Conservation (phyloP, 2,888 invertebrate species). For the Oegoconia quadripuncta region DNA sequence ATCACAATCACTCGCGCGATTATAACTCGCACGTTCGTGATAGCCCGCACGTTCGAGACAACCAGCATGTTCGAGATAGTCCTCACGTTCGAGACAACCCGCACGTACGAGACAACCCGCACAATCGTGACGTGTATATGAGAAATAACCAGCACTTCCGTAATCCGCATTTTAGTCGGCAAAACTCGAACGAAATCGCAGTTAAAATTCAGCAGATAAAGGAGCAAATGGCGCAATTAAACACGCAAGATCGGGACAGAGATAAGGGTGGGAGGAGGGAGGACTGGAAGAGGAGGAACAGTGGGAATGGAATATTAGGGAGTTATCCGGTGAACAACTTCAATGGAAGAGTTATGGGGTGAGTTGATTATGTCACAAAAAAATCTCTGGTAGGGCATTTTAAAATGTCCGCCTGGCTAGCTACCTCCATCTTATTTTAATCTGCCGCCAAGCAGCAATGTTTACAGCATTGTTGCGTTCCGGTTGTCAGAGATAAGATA, state of each 20-base stretch:
- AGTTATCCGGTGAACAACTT: constrained; percentile 41
- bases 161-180: constrained; percentile 7
- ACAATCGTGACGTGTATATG: too few species aligned
- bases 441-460: too few species aligned
- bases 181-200: constrained; percentile 42
- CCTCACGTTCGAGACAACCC: not conserved
- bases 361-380: constrained; percentile 13
- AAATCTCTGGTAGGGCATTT: too few species aligned
- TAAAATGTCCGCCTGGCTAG: too few species aligned
- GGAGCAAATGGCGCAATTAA: constrained; percentile 49
- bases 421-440: too few species aligned
- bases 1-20: constrained; percentile 1
- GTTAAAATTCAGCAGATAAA: constrained; percentile 58
- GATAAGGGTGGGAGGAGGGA: constrained; percentile 20
- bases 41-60: not conserved
- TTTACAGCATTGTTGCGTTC: too few species aligned
- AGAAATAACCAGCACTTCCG: not conserved
- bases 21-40: not conserved
- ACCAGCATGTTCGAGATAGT: not conserved
- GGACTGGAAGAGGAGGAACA: constrained; percentile 41
- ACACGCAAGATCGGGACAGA: constrained; percentile 27
- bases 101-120: not conserved
- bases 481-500: too few species aligned
- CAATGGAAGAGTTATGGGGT: constrained; percentile 39
- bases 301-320: constrained; percentile 55